Conservation (phyloP, 2,113 vertebrate species). For the Peromyscus polionotus region DNA sequence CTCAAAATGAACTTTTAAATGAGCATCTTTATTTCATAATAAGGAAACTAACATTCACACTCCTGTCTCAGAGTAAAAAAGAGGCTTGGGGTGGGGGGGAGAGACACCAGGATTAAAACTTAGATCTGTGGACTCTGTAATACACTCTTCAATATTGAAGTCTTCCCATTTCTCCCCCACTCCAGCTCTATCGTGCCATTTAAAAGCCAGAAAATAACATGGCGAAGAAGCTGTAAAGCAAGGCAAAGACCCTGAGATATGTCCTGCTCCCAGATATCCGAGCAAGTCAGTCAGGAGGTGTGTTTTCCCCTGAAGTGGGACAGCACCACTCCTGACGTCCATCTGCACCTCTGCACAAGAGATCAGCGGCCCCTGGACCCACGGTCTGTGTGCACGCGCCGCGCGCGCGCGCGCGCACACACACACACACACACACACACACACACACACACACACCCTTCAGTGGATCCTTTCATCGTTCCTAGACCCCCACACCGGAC, state of each 20-base stretch:
- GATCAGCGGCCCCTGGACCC: background rate
- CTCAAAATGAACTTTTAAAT: background rate
- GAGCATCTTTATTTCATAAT: background rate
- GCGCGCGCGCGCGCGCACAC: too few relatives aligned
- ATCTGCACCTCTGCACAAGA: background rate
- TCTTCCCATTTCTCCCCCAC: background rate
- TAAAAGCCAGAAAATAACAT: background rate
- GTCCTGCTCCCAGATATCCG: background rate
- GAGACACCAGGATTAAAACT: background rate
- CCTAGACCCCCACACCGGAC: background rate
- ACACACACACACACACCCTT: too few relatives aligned
- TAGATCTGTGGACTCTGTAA: background rate
- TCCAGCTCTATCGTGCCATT: background rate
- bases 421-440: too few relatives aligned
- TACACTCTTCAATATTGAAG: background rate
- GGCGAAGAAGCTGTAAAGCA: background rate
- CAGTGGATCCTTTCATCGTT: background rate
- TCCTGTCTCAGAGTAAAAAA: background rate
- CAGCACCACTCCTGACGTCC: rapidly evolving
- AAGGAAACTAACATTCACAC: background rate
- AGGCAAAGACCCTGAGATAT: background rate
- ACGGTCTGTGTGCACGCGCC: background rate
- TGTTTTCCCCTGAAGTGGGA: background rate
- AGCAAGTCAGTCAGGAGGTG: background rate
- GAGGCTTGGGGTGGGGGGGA: rapidly evolving